Base-by-base conservation (phyloP, 2,888 invertebrate genomes). In the Eupithecia exiguata region DNA sequence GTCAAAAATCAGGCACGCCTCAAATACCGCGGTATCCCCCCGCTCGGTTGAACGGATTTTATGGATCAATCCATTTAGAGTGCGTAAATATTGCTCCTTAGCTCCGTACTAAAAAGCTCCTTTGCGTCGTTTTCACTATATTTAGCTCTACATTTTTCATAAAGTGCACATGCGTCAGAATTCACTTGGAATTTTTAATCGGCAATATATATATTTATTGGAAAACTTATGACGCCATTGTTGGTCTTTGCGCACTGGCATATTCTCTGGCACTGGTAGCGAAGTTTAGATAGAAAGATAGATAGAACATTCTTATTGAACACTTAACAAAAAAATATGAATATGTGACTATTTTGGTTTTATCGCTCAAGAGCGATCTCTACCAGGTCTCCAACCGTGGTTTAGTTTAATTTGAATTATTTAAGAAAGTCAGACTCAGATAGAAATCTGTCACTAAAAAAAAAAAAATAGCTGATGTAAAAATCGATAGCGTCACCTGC, bases 1-100 rank as follows among this genome's bases (percentile, higher is more conserved):
- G 72, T 77, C 77, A 71, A 74, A 77, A 75, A 75, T 77, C 76
- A 73, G 70, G 63, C 73, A 72, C 70, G 69, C 62, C 69, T 72
- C 73, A 68, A 69, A 74, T 69, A 53, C 36, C 63, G 40, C 66
- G 68, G 58, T 62, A 62, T 62, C 53, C 61, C 69, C 46, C 71
- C 43, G 74, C 67, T 71, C 74, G 68, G 74, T 66, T 74, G 71
- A 73, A 67, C 76, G 72, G 46, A 58, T 75, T 77, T 76, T 69
- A 75, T 75, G 71, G 74, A 69, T 78, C 75, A 74, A 71, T 71
- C 74, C 68, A 62, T 53, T 61, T 58, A 70, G 61, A 68, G 72
- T 21, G 30, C 30, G n/a, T 62, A 21, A 62, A 62, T 35, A 62
- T 35, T 35, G 35, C 30, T 18, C 30, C 18, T 35, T 18, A 25